Evolutionary conservation across 2,797 vertebrate genomes (phyloP), one percentile per base, ranked within the genome.

Genomic region (Gallinago stenura): DNA sequence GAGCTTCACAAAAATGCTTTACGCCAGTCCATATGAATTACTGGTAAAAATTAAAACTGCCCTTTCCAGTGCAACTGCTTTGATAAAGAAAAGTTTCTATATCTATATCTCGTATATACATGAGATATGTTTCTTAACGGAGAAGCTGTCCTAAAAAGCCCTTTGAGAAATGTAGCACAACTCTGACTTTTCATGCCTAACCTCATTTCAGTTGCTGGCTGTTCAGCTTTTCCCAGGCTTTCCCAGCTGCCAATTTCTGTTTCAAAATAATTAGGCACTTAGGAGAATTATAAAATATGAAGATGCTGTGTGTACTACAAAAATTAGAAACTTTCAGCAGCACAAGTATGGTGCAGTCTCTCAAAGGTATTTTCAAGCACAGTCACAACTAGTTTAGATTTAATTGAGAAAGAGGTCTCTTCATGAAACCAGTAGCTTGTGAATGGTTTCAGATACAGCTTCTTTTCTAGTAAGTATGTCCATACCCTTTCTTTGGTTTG

Each of bases 11-110:
- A 45, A 86, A 94, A 51, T 24, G 37, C 25, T 51, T 75, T 57
- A 53, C 3, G 18, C 19, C 39, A 57, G 35, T 53, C 24, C 54
- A 9, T 21, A 39, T 8, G 11, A 87, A 87, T 39, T 72, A 83
- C 33, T 24, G 24, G 73, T 26, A 91, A 90, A 92, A 93, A 89
- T 41, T 54, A 75, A 72, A 60, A n/a, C 20, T 31, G 33, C 24
- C 41, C 25, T 95, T 70, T 87, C 14, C 54, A 66, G 39, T 66
- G n/a, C 91, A 86, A 82, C 15, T 45, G 6, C 3, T 1, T 28
- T 21, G n/a, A 50, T 54, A 51, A 1, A 37, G 7, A 30, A 76
- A 87, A 41, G 18, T 33, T 87, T 37, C n/a, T 35, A 24, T 15
- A 22, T n/a, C 24, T 60, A 3, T 60, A 37, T 26, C 16, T 60